Evolutionary conservation across 2,797 vertebrate genomes (phyloP).

Genomic region (Macrochelys suwanniensis): DNA sequence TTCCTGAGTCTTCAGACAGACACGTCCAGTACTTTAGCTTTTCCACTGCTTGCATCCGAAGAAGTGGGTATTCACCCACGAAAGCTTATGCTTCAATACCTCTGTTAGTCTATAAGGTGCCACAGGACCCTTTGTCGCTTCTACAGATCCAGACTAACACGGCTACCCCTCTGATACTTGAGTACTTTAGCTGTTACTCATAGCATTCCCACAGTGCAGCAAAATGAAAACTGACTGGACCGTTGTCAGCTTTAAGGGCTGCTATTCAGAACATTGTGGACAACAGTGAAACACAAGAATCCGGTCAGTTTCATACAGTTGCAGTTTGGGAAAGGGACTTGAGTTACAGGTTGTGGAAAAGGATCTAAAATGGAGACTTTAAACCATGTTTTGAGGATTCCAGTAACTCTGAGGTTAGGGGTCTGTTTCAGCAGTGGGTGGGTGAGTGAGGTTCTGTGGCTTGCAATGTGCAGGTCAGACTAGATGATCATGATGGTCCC

Average conservation of each 20-base stretch:
- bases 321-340: not conserved
- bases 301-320: not conserved
- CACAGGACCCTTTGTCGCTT: no score
- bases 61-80: no score
- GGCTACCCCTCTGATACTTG: no score
- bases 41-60: no score
- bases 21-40: not conserved
- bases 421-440: not conserved
- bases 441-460: not conserved
- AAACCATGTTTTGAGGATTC: not conserved
- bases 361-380: not conserved
- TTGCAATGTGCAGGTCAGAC: not conserved
- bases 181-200: not conserved
- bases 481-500: not conserved
- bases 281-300: not conserved
- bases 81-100: no score
- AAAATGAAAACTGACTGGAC: not conserved
- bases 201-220: not conserved
- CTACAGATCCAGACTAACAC: no score
- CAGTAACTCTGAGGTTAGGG: not conserved
- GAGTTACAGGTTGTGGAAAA: not conserved
- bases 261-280: not conserved
- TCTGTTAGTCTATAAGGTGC: no score
- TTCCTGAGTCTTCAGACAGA: not conserved
- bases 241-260: not conserved